Evolutionary conservation across 2,797 vertebrate genomes (phyloP), one percentile per base, ranked within the genome.

Genomic region (Hippoglossus hippoglossus): DNA sequence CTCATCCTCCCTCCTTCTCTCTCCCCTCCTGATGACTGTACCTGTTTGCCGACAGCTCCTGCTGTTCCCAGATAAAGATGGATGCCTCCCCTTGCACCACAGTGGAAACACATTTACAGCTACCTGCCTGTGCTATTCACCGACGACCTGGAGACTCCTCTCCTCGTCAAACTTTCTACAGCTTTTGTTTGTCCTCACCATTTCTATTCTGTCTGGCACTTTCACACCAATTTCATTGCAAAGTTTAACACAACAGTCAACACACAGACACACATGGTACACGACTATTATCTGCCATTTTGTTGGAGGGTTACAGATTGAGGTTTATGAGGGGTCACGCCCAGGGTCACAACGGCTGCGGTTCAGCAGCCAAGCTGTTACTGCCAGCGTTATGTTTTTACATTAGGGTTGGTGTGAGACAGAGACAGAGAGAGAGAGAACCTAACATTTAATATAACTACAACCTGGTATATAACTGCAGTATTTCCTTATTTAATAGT

Each of bases 281-380:
- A 22, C 12, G 19, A 65, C 79, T 78, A 78, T 61, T 87, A 80
- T 76, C 68, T 68, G 69, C 75, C 64, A 82, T 67, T 86, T 87
- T 79, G 74, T 60, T 65, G 75, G 66, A 71, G 62, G 65, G 78
- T 80, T 79, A 85, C 85, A 90, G 84, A 92, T 88, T 77, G 88
- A 82, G 79, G 80, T 85, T 70, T 72, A 67, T 66, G 63, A 69
- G 61, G 53, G 90, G 41, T 34, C 31, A 34, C 31, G 31, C 31
- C 3, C 9, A 34, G 31, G 31, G 31, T 31, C 31, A 34, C 31
- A 34, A 0, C 31, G 10, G 31, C 31, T 34, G 31, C 10, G 9
- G 9, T 34, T 34, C 31, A 10, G 31, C 8, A 34, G 31, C 31
- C 10, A 11, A 34, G 10, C 31, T 34, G 31, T 10, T 11, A 34